phyloP scores from a whole-genome alignment of 1,140 invertebrate genomes.

The Zaprionus camerounensis region DNA sequence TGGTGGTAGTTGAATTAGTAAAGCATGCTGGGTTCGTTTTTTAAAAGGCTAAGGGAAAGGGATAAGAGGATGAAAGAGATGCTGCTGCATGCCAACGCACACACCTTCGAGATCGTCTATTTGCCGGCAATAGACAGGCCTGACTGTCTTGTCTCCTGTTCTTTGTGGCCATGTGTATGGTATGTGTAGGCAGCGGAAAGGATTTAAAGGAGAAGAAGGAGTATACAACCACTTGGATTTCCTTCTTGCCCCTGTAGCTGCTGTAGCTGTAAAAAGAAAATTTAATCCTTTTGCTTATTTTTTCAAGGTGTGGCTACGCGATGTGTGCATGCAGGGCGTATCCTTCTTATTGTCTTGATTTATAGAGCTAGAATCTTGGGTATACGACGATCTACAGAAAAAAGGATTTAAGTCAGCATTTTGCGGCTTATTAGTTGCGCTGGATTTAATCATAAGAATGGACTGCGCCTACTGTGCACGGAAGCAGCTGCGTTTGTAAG shows the following conservation, averaged over 20 bases:
- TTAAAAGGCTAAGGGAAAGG: constrained; percentile 34
- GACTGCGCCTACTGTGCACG: constrained; percentile 42
- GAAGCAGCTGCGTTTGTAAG: constrained; percentile 67
- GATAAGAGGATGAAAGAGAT: constrained; percentile 22
- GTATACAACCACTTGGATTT: constrained; percentile 51
- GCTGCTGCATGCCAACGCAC: constrained; percentile 56
- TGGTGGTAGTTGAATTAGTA: constrained; percentile 61
- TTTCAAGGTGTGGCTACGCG: constrained; percentile 78
- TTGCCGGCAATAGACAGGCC: background rate
- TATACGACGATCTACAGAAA: constrained; percentile 29
- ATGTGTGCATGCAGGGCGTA: constrained; percentile 52
- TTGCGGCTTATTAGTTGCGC: constrained; percentile 79
- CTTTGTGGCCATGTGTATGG: constrained; percentile 34
- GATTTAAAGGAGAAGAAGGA: constrained; percentile 61
- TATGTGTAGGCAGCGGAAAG: constrained; percentile 64
- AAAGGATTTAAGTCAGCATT: constrained; percentile 73
- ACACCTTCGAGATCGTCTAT: constrained; percentile 47
- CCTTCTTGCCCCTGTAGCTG: constrained; percentile 2
- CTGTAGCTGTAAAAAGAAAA: constrained; percentile 41
- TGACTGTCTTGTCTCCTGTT: constrained; percentile 30
- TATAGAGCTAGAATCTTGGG: constrained; percentile 62
- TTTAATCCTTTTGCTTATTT: constrained; percentile 81
- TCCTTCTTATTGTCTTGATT: constrained; percentile 62
- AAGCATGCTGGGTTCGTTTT: constrained; percentile 53
- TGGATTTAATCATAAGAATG: constrained; percentile 73